Base-by-base conservation (phyloP, 2,113 vertebrate species). In the Pycnonotus jocosus region DNA sequence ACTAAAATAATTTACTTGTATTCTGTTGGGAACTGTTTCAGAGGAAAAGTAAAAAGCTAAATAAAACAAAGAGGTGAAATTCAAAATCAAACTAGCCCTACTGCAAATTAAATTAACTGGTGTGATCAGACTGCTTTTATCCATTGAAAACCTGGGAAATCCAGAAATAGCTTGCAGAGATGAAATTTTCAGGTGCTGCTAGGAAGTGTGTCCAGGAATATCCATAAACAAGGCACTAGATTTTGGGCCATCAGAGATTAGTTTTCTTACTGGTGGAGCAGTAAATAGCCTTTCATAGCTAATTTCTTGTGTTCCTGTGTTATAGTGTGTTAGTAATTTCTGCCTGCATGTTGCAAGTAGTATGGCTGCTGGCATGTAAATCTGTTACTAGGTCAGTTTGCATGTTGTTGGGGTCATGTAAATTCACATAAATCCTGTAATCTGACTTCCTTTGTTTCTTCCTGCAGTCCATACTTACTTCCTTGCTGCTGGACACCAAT, bases 401-500 rank as follows among this genome's bases (percentile, higher is more conserved):
- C 25, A 70, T 20, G 1, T 64, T 69, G 15, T 33, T 79, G n/a
- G 12, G 57, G 35, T 84, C 15, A 4, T 22, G 35, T 57, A 90
- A 57, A 70, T 54, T 80, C 71, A 38, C 15, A 18, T 40, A n/a
- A 86, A 23, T 61, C 9, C 17, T 80, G 30, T 24, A 21, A 57
- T 45, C 23, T 83, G 37, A 4, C 28, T 85, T 44, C 24, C 27
- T 84, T 28, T 81, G 20, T 71, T 62, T 81, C 62, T 90, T 82
- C 65, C 57, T 95, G 53, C 93, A 98, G 98, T 68, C 97, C 88
- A 97, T 98, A 80, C 97, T 98, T 6, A 98, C 98, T 66, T 98
- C 98, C 11, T 37, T 98, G 93, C 96, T 98, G 31, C 92, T 98
- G 73, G 98, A 98, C 48, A 96, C 69, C 72, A 97, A 38, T 72